phyloP scores from a whole-genome alignment of 1,140 invertebrate genomes.

The Cardiocondyla obscurior region DNA sequence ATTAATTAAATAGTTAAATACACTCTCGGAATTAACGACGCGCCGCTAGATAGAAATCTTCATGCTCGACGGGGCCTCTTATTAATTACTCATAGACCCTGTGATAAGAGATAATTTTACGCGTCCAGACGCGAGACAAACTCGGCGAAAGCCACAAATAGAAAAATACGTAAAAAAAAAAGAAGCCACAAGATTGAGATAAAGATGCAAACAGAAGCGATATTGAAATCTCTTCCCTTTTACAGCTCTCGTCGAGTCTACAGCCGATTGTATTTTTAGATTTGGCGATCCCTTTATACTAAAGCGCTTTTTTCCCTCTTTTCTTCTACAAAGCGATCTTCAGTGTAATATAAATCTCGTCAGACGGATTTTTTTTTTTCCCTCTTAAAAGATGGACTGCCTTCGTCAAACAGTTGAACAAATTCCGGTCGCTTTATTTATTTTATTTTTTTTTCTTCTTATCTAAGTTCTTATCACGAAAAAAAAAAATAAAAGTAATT shows the following conservation, averaged over 20 bases:
- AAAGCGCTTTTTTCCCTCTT: neutral
- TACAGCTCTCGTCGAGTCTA: neutral
- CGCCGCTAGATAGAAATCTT: slow-evolving; percentile 25
- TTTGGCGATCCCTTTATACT: neutral
- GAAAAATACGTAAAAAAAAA: neutral
- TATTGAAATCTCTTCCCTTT: neutral
- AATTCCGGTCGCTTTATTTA: neutral
- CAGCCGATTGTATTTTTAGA: neutral
- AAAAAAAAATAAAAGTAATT: neutral
- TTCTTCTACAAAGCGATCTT: neutral
- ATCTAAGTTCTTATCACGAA: neutral
- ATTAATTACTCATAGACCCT: slow-evolving; percentile 14
- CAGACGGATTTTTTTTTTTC: neutral
- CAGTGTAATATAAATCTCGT: neutral
- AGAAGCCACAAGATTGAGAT: neutral
- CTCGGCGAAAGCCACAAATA: neutral
- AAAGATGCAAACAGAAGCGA: neutral
- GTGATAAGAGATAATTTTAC: slow-evolving; percentile 8
- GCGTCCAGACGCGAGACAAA: neutral
- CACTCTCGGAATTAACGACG: neutral
- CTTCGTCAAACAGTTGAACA: neutral
- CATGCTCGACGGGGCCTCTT: neutral
- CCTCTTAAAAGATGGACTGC: neutral
- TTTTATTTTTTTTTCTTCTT: no score
- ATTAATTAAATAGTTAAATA: slow-evolving; percentile 36